A percentile compares a stretch with the other conserved stretches of the same genome.
Conservation (phyloP, 2,797 vertebrate genomes). For the Hirundo rustica region DNA sequence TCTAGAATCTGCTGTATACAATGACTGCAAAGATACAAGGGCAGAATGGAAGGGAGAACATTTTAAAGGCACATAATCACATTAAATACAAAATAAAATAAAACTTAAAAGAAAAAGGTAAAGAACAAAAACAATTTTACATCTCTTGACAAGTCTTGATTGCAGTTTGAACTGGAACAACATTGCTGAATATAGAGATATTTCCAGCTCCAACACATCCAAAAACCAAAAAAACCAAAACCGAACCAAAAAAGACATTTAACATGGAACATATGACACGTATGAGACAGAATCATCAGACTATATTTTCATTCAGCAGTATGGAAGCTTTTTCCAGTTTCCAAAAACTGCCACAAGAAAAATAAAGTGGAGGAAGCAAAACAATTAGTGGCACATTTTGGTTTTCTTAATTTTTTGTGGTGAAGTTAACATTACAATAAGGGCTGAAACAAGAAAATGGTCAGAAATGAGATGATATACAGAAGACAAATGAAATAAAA, state of each 20-base stretch:
- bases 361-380: background rate
- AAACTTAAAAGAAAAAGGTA: slow-evolving; percentile 51
- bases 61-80: slow-evolving; percentile 84
- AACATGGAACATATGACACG: slow-evolving; percentile 43
- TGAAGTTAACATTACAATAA: background rate
- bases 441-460: slow-evolving; percentile 43
- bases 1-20: slow-evolving; percentile 99
- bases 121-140: slow-evolving; percentile 60
- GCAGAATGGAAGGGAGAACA: slow-evolving; percentile 83
- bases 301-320: slow-evolving; percentile 16
- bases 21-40: slow-evolving; percentile 90
- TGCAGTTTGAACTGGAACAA: slow-evolving; percentile 54
- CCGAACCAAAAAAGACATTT: slow-evolving; percentile 29
- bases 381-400: background rate
- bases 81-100: slow-evolving; percentile 73
- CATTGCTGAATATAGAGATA: slow-evolving; percentile 22
- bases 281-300: slow-evolving; percentile 43
- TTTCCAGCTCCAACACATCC: slow-evolving; percentile 54
- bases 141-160: slow-evolving; percentile 46
- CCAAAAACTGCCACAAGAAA: slow-evolving; percentile 26
- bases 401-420: background rate
- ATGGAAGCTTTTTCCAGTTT: background rate
- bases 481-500: slow-evolving; percentile 18
- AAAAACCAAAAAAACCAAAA: background rate
- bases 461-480: slow-evolving; percentile 35